These are phyloP conservation scores for Ostrea edulis DNA, from an alignment of 1,140 invertebrate species.

Conservation along the genomic window DNA sequence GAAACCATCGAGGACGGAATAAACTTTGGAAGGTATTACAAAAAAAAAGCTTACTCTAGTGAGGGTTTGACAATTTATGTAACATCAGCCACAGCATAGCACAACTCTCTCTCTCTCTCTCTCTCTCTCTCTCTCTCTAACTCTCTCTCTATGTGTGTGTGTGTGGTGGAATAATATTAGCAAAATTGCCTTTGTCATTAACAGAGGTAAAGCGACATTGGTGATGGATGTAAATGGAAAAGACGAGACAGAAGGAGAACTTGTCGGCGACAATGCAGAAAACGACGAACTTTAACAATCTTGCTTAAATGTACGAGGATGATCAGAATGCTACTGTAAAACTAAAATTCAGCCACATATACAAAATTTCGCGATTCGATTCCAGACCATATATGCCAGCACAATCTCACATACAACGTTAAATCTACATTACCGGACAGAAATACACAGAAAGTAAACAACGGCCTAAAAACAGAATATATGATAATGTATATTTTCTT, in stretches of 20 bases:
- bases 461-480: too few relatives aligned
- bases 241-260: background rate
- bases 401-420: too few relatives aligned
- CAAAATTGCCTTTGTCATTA: background rate
- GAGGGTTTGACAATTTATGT: too few relatives aligned
- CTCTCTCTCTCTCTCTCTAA: background rate
- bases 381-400: too few relatives aligned
- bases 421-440: too few relatives aligned
- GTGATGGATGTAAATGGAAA: background rate
- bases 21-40: constrained; percentile 55
- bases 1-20: constrained; percentile 64
- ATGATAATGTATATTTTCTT: too few relatives aligned
- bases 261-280: background rate
- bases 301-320: background rate
- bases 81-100: too few relatives aligned
- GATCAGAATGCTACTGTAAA: too few relatives aligned
- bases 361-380: too few relatives aligned
- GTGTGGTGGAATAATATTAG: background rate
- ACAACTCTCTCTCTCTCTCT: background rate
- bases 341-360: too few relatives aligned
- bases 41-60: too few relatives aligned
- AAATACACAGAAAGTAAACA: too few relatives aligned
- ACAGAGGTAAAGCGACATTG: background rate
- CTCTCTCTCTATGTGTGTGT: background rate
- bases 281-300: background rate